Conservation (phyloP, 2,888 invertebrate genomes). For the Capitulum mitella region DNA sequence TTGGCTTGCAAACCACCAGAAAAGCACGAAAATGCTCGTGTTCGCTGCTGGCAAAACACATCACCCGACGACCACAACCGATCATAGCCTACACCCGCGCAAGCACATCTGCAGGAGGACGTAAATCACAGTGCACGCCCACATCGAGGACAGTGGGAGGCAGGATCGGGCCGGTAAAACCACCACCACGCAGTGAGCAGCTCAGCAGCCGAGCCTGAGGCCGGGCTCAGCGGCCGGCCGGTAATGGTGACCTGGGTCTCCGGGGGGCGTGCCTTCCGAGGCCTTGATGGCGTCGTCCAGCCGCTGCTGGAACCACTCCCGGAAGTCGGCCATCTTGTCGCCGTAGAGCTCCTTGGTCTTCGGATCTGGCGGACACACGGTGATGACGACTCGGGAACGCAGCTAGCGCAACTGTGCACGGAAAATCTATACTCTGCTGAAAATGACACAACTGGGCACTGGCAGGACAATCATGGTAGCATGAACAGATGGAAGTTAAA, state of each 20-base stretch:
- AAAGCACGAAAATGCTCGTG: too few relatives aligned
- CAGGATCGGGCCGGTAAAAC: too few relatives aligned
- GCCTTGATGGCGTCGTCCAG: slow-evolving; percentile 67
- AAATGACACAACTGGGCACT: background rate
- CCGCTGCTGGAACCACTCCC: slow-evolving; percentile 69
- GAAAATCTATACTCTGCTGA: background rate
- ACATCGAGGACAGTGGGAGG: too few relatives aligned
- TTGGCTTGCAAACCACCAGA: too few relatives aligned
- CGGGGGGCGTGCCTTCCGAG: slow-evolving; percentile 26
- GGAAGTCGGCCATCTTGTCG: slow-evolving; percentile 62
- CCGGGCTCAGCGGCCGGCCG: too few relatives aligned
- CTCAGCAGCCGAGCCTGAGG: too few relatives aligned
- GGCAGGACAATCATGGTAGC: background rate
- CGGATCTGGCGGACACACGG: slow-evolving; percentile 56
- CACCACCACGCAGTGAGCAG: too few relatives aligned
- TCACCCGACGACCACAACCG: too few relatives aligned
- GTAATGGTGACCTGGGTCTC: background rate
- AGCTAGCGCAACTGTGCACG: background rate
- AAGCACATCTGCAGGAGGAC: too few relatives aligned
- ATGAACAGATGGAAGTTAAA: background rate
- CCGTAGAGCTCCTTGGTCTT: slow-evolving; percentile 64
- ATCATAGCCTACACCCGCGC: too few relatives aligned
- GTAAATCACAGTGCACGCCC: too few relatives aligned
- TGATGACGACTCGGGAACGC: background rate
- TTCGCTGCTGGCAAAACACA: too few relatives aligned